These are phyloP conservation scores for Serranus cabrilla DNA, from an alignment of 2,797 vertebrate genomes.

Conservation along the genomic window DNA sequence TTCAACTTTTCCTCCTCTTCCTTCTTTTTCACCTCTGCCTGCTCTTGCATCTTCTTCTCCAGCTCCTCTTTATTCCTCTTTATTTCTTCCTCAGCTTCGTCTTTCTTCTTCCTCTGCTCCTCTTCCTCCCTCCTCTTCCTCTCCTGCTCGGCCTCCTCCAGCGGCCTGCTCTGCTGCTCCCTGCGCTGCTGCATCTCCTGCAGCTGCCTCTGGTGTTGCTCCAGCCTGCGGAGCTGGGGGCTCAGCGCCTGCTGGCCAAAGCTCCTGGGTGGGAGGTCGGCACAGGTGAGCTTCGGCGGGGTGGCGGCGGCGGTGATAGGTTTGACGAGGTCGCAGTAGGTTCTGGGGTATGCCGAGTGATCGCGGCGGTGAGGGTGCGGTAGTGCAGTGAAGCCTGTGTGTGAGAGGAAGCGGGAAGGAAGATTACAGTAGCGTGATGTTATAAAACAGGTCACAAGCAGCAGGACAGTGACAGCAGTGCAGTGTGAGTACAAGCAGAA, in stretches of 20 bases:
- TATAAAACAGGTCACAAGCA: conserved; percentile 64
- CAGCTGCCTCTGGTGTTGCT: conserved; percentile 85
- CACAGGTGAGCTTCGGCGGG: conserved; percentile 72
- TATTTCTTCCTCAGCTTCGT: conserved; percentile 72
- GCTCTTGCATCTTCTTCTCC: conserved; percentile 44
- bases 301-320: conserved; percentile 1
- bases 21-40: conserved; percentile 42
- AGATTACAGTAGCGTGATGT: conserved; percentile 64
- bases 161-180: conserved; percentile 72
- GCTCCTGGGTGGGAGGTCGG: conserved; percentile 81
- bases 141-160: conserved; percentile 74
- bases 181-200: conserved; percentile 82
- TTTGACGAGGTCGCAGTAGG: conserved; percentile 75
- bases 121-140: conserved; percentile 66
- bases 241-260: conserved; percentile 66
- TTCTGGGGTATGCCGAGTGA: conserved; percentile 57
- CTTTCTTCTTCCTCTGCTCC: conserved; percentile 68
- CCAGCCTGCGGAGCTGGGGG: conserved; percentile 82
- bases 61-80: conserved; percentile 62
- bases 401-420: conserved; percentile 69
- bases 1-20: conserved; percentile 47
- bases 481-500: conserved; percentile 74
- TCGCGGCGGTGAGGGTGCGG: conserved; percentile 70
- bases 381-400: conserved; percentile 72
- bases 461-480: conserved; percentile 71